Evolutionary conservation across 2,113 vertebrate species (phyloP).

Genomic region (Climacteris rufus): DNA sequence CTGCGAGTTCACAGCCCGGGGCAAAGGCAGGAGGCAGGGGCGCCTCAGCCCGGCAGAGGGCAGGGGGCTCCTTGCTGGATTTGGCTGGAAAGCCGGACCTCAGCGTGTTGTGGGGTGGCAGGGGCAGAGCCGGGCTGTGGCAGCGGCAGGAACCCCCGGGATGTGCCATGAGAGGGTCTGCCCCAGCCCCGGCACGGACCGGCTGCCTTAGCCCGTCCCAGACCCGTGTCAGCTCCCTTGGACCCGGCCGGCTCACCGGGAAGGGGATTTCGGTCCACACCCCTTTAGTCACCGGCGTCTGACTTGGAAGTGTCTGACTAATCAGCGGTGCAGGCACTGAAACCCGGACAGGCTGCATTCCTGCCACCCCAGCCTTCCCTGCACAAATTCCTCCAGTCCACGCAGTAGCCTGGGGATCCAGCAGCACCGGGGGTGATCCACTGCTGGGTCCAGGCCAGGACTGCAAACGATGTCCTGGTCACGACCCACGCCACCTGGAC

Average conservation of each 20-base stretch:
- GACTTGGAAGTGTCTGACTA: not conserved
- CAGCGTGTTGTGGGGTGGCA: not conserved
- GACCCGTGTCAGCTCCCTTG: rapidly evolving
- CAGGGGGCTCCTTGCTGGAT: not conserved
- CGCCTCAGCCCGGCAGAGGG: not conserved
- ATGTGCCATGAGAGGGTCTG: rapidly evolving
- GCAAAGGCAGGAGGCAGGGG: not conserved
- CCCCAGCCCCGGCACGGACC: rapidly evolving
- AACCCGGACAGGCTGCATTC: not conserved
- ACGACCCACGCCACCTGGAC: not conserved
- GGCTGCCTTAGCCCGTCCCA: rapidly evolving
- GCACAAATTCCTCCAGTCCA: not conserved
- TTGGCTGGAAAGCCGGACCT: not conserved
- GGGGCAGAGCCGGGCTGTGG: not conserved
- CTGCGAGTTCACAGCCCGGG: rapidly evolving
- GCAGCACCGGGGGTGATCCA: not conserved
- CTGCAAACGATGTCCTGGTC: not conserved
- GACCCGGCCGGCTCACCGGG: rapidly evolving
- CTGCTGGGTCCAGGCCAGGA: not conserved
- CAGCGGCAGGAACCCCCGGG: not conserved
- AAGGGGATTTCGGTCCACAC: not conserved
- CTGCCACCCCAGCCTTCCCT: not conserved
- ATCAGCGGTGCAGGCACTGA: not conserved
- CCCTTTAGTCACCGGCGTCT: not conserved
- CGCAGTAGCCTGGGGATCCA: not conserved